Percentiles rank a stretch among this genome's conserved stretches.
phyloP scores from a whole-genome alignment of 2,797 vertebrate species.

The Hozukius guyotensis region DNA sequence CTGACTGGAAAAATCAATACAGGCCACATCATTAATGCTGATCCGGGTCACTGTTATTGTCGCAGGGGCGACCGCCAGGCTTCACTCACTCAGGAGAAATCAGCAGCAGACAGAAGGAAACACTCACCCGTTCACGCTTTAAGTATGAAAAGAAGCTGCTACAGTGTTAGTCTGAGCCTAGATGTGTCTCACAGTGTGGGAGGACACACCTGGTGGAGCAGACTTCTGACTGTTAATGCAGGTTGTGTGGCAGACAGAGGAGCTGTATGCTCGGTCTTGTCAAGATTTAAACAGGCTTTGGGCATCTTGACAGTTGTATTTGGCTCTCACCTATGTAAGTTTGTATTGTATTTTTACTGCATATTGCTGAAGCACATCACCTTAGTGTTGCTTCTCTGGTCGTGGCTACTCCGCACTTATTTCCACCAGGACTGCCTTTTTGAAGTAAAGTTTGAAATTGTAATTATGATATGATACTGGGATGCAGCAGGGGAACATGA shows the following conservation, averaged over 20 bases:
- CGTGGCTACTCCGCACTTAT: neutral
- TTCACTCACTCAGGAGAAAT: constrained; percentile 45
- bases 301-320: neutral
- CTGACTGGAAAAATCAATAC: constrained; percentile 62
- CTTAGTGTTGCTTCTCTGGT: neutral
- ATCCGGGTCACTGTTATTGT: constrained; percentile 36
- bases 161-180: neutral
- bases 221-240: neutral
- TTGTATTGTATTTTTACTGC: neutral
- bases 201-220: neutral
- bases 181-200: neutral
- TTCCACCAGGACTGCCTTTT: neutral
- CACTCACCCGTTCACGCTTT: neutral
- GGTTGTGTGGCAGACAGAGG: neutral
- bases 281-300: neutral
- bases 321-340: neutral
- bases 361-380: neutral
- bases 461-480: neutral
- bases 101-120: constrained; percentile 18
- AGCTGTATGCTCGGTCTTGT: neutral
- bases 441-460: neutral
- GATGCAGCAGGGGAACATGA: neutral
- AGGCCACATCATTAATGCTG: constrained; percentile 59
- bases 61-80: neutral
- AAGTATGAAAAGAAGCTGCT: neutral